Base-by-base conservation (phyloP, 2,797 vertebrate genomes). In the Megalops cyprinoides region DNA sequence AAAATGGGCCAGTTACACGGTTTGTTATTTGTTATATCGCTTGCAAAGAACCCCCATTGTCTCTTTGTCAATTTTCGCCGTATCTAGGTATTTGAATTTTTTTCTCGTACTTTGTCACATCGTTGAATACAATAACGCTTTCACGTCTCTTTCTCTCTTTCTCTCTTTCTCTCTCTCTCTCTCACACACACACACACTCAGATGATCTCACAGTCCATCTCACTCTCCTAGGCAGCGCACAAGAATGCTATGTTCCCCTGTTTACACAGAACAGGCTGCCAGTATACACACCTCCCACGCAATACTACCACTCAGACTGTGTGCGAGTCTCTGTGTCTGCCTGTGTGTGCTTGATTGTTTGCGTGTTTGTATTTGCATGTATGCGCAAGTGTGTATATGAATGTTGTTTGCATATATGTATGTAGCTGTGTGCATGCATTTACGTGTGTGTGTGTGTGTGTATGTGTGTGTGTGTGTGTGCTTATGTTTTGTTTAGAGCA, bases 291-390 rank as follows among this genome's bases (percentile, higher is more conserved):
- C 49, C 23, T 31, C 60, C 49, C 10, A 28, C 67, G 28, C 10
- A 74, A 65, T 37, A 49, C 56, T 39, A 49, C 28, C 23, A 15
- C 48, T 51, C 9, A 34, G 25, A 31, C 10, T 79, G 44, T 79
- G 82, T 65, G 82, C 82, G 82, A 76, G 84, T 53, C 53, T 81
- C 14, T 75, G 31, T 49, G 58, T 77, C 71, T 37, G 62, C 53
- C 82, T 53, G 67, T 31, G 44, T 65, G 76, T 75, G 73, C 56
- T 46, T 53, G 46, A 28, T 5, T 48, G 76, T 42, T 23, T 69
- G 76, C 53, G 79, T 69, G 78, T 74, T 48, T 44, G 53, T 34
- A 67, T 71, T 14, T 65, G 60, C n/a, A 62, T 39, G 51, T 75
- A 65, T 60, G 79, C 44, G 31, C 55, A 18, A 60, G 71, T 60